Evolutionary conservation across 1,140 invertebrate genomes (phyloP).

Genomic region (Homalodisca vitripennis): DNA sequence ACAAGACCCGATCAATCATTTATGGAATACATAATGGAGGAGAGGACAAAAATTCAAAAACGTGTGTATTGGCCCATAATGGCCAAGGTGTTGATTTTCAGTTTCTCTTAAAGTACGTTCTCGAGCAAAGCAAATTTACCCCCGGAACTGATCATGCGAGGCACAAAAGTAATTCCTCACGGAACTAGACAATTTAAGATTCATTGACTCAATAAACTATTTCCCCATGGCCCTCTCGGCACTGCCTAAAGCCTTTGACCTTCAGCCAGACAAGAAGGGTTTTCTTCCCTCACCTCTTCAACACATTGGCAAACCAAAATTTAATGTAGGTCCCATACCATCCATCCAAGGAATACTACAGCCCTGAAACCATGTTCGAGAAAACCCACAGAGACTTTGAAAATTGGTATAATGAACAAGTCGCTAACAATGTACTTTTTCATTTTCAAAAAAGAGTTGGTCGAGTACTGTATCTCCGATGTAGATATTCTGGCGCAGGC

Average conservation of each 20-base stretch:
- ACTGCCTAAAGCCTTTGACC: slow-evolving; percentile 41
- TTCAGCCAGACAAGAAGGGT: slow-evolving; percentile 35
- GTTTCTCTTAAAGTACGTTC: slow-evolving; percentile 40
- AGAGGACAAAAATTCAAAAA: slow-evolving; percentile 5
- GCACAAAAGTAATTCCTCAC: slow-evolving; percentile 32
- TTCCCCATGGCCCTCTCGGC: slow-evolving; percentile 40
- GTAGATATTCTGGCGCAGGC: slow-evolving; percentile 35
- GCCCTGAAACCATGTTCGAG: slow-evolving; percentile 34
- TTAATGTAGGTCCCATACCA: background rate
- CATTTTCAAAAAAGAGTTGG: slow-evolving; percentile 11
- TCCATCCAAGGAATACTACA: slow-evolving; percentile 13
- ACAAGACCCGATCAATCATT: no score
- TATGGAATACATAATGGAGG: slow-evolving; percentile 20
- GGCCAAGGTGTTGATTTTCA: slow-evolving; percentile 39
- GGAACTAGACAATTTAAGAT: slow-evolving; percentile 33
- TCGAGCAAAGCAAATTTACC: slow-evolving; percentile 27
- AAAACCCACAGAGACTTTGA: slow-evolving; percentile 30
- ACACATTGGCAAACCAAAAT: slow-evolving; percentile 27
- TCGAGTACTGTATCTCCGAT: slow-evolving; percentile 32
- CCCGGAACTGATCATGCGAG: slow-evolving; percentile 37
- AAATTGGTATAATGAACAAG: slow-evolving; percentile 2
- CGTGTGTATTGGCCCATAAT: slow-evolving; percentile 38
- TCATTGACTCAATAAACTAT: slow-evolving; percentile 44
- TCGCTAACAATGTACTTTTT: background rate
- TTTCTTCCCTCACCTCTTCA: slow-evolving; percentile 42